These are phyloP conservation scores for Brachypodius melanocephalos DNA, from an alignment of 2,113 vertebrate genomes.

Conservation along the genomic window DNA sequence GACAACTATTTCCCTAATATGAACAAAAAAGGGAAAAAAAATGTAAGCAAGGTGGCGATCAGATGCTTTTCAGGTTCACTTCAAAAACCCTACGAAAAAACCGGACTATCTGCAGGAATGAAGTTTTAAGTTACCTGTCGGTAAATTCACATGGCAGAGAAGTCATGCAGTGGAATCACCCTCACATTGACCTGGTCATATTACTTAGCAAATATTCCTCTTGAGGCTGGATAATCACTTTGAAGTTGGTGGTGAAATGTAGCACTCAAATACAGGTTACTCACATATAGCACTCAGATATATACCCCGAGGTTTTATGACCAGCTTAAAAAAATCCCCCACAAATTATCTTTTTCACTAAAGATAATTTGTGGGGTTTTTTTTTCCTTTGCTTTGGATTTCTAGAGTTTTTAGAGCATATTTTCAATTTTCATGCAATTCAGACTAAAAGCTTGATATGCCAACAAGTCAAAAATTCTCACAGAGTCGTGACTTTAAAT, in stretches of 20 bases:
- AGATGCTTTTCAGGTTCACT: background rate
- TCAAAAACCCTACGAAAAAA: background rate
- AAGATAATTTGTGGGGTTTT: background rate
- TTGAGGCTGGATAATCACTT: background rate
- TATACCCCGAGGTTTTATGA: background rate
- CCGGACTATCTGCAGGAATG: background rate
- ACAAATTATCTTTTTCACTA: background rate
- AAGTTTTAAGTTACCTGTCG: background rate
- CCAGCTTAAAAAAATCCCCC: background rate
- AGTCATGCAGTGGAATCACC: background rate
- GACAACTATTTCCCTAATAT: background rate
- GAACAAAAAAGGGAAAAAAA: background rate
- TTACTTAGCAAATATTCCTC: constrained; percentile 33
- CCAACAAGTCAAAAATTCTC: background rate
- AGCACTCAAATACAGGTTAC: background rate
- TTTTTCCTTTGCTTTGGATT: background rate
- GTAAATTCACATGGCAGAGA: background rate
- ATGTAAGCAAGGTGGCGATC: background rate
- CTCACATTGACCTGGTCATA: background rate
- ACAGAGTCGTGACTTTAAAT: background rate
- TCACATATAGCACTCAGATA: background rate
- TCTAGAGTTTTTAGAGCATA: background rate
- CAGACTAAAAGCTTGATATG: background rate
- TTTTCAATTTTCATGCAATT: background rate
- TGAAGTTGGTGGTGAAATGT: constrained; percentile 2